A percentile compares a stretch with the other conserved stretches of the same genome.
Conservation (phyloP, 2,113 vertebrate species). For the Pomatostomus ruficeps region DNA sequence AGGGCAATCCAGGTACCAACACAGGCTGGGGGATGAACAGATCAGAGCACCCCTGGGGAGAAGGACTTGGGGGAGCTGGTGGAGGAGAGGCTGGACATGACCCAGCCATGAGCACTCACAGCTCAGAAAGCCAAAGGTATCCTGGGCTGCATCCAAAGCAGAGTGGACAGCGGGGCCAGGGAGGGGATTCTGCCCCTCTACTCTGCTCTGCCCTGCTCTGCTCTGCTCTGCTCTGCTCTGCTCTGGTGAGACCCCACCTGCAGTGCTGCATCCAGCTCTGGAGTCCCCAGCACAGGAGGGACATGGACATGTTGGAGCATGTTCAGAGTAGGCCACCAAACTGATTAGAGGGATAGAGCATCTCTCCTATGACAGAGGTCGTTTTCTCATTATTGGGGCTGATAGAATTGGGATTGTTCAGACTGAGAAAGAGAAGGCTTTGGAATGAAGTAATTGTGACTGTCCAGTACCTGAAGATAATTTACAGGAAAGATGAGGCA, state of each 20-base stretch:
- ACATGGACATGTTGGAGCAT: fast-evolving
- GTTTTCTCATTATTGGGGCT: background rate
- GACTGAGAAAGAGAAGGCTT: background rate
- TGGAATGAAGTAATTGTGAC: background rate
- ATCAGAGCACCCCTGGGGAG: fast-evolving
- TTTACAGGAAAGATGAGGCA: background rate
- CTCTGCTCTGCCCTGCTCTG: background rate
- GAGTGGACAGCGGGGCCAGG: fast-evolving
- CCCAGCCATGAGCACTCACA: fast-evolving
- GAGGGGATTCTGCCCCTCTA: background rate
- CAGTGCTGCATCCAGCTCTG: background rate
- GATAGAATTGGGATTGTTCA: background rate
- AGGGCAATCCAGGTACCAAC: fast-evolving
- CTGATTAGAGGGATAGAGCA: background rate
- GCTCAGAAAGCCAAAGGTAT: fast-evolving
- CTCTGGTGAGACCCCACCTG: background rate
- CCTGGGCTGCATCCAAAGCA: background rate
- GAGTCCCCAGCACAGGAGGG: no score
- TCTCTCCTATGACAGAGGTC: background rate
- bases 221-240: background rate
- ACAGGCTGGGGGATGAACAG: background rate
- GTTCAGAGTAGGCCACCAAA: background rate
- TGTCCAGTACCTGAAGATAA: background rate
- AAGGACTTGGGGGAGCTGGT: fast-evolving
- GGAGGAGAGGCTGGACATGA: background rate